A percentile compares a stretch with the other conserved stretches of the same genome.
These are phyloP conservation scores for Mus caroli DNA, from an alignment of 2,797 vertebrate genomes.

Conservation along the genomic window DNA sequence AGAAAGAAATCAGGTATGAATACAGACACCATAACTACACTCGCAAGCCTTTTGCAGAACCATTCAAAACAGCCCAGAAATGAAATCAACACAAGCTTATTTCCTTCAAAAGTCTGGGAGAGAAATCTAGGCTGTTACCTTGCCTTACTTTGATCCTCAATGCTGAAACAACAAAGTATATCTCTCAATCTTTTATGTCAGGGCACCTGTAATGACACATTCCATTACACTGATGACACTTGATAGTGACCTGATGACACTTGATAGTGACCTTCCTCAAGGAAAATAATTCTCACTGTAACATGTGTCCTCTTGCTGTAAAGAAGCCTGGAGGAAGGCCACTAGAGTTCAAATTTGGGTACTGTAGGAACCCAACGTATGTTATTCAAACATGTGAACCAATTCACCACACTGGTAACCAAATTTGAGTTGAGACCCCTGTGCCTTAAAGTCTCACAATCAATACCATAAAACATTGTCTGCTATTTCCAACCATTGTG, in stretches of 20 bases:
- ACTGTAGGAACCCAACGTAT: not conserved
- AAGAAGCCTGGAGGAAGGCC: not conserved
- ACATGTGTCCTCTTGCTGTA: not conserved
- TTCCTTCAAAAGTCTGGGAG: conserved; percentile 7
- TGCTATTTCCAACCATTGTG: not conserved
- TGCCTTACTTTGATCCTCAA: not conserved
- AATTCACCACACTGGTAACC: conserved; percentile 6
- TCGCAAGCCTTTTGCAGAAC: not conserved
- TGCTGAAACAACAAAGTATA: not conserved
- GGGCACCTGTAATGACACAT: not conserved
- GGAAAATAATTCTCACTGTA: not conserved
- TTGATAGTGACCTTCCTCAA: not conserved
- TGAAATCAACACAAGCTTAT: not conserved
- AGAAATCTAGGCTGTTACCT: not conserved
- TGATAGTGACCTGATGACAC: not conserved
- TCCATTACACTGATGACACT: not conserved
- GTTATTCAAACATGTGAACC: not conserved
- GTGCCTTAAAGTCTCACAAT: not conserved
- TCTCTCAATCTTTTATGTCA: not conserved
- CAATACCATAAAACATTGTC: not conserved
- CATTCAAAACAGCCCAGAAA: not conserved
- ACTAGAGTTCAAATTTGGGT: not conserved
- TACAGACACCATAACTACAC: not conserved
- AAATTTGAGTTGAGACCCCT: not conserved
- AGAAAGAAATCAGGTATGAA: not conserved